These are phyloP conservation scores for Troides oblongomaculatus DNA, from an alignment of 2,888 invertebrate genomes.

Conservation along the genomic window DNA sequence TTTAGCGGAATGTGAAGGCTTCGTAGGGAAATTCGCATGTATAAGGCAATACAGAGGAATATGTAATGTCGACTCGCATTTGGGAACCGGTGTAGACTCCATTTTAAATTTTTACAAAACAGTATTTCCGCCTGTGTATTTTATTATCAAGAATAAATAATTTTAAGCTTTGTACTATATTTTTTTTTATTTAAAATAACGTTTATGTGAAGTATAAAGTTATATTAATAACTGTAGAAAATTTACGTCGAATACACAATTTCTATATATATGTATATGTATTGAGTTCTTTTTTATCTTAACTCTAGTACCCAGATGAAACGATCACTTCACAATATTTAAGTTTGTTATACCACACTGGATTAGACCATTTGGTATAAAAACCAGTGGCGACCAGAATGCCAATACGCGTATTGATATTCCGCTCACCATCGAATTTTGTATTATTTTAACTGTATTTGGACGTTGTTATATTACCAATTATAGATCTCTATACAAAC, in stretches of 20 bases:
- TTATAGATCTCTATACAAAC: not conserved
- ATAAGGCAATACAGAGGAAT: slow-evolving; percentile 11
- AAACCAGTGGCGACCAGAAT: not conserved
- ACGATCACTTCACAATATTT: too few species aligned
- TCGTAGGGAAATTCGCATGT: slow-evolving; percentile 21
- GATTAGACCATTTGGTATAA: not conserved
- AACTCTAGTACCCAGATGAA: too few species aligned
- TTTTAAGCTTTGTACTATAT: too few species aligned
- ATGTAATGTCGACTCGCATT: slow-evolving; percentile 8
- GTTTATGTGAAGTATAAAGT: too few species aligned
- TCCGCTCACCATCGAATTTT: not conserved
- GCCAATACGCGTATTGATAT: not conserved
- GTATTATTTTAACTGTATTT: not conserved
- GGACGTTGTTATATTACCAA: not conserved
- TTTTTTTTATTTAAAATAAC: too few species aligned
- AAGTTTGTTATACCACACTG: too few species aligned
- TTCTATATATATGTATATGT: too few species aligned
- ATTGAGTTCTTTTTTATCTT: too few species aligned
- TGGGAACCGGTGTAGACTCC: slow-evolving; percentile 6
- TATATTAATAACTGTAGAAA: too few species aligned
- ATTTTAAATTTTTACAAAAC: slow-evolving; percentile 1
- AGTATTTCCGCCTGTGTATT: not conserved
- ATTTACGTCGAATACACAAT: too few species aligned
- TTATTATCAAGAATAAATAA: not conserved
- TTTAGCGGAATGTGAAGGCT: slow-evolving; percentile 12